These are phyloP conservation scores for Rallus limicola DNA, from an alignment of 2,113 vertebrate genomes.

Conservation along the genomic window DNA sequence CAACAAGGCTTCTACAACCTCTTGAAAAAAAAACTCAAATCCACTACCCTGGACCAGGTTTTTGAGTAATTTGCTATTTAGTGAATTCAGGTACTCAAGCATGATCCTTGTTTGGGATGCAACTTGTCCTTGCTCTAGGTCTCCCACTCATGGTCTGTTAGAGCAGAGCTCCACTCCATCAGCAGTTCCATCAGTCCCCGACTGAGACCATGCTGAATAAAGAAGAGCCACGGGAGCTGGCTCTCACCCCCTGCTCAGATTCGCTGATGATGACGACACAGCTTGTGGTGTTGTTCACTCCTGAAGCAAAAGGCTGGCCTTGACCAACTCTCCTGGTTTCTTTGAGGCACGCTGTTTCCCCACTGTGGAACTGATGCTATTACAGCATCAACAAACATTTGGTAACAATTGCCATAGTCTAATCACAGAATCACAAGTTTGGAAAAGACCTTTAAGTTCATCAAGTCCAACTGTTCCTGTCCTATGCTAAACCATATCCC, in stretches of 20 bases:
- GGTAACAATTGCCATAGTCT: neutral
- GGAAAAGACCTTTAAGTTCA: no score
- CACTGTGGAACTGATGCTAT: neutral
- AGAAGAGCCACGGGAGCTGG: neutral
- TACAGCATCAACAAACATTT: neutral
- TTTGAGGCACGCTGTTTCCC: neutral
- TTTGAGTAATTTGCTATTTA: neutral
- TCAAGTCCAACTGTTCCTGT: no score
- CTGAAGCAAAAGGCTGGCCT: neutral
- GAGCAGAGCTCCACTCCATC: neutral
- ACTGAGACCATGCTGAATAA: neutral
- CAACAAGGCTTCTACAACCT: neutral
- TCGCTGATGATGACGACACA: fast-evolving
- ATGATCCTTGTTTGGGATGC: neutral
- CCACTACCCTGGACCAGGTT: neutral
- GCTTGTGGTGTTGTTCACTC: neutral
- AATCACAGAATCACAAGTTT: neutral
- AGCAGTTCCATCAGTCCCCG: no score
- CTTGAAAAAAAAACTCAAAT: neutral
- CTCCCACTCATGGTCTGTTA: neutral
- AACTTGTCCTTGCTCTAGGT: neutral
- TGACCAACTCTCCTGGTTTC: neutral
- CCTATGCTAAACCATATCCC: no score
- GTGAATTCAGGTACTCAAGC: neutral
- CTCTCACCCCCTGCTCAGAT: neutral